Evolutionary conservation across 2,888 invertebrate species (phyloP).

Genomic region (Metopia argyrocephala): DNA sequence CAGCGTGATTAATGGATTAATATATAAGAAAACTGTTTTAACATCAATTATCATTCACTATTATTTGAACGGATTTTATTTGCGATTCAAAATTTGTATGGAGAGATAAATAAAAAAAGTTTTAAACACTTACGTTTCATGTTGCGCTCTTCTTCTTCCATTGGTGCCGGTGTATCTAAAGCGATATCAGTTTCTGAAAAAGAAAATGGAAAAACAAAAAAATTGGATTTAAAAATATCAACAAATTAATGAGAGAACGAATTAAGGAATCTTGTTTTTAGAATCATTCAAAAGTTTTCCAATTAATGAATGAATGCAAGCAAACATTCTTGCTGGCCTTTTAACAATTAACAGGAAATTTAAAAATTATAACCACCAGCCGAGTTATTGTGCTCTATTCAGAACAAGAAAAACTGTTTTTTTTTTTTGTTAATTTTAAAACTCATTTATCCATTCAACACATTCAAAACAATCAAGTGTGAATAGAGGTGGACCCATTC

Average conservation of each 20-base stretch:
- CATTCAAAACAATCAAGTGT: conserved; percentile 19
- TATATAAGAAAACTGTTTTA: too few species aligned
- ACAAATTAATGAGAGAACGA: conserved; percentile 66
- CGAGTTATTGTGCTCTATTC: conserved; percentile 42
- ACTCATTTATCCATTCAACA: conserved; percentile 49
- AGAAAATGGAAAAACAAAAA: conserved; percentile 55
- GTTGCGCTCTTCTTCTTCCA: conserved; percentile 87
- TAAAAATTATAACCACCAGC: conserved; percentile 36
- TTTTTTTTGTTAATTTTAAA: too few species aligned
- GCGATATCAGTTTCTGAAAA: conserved; percentile 72
- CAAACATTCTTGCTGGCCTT: not conserved
- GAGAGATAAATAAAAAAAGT: not conserved
- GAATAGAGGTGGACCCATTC: conserved; percentile 29
- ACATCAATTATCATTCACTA: too few species aligned
- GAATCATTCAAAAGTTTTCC: conserved; percentile 19
- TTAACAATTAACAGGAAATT: conserved; percentile 56
- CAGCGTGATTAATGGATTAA: too few species aligned
- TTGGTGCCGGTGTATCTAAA: conserved; percentile 85
- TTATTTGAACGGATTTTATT: too few species aligned
- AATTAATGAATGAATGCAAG: conserved; percentile 36
- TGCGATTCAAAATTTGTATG: too few species aligned
- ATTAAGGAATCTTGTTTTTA: not conserved
- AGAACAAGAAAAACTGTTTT: too few species aligned
- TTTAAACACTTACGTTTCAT: conserved; percentile 86
- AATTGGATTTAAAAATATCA: conserved; percentile 65